phyloP scores from a whole-genome alignment of 2,888 invertebrate species.

The Trichacis sp. region DNA sequence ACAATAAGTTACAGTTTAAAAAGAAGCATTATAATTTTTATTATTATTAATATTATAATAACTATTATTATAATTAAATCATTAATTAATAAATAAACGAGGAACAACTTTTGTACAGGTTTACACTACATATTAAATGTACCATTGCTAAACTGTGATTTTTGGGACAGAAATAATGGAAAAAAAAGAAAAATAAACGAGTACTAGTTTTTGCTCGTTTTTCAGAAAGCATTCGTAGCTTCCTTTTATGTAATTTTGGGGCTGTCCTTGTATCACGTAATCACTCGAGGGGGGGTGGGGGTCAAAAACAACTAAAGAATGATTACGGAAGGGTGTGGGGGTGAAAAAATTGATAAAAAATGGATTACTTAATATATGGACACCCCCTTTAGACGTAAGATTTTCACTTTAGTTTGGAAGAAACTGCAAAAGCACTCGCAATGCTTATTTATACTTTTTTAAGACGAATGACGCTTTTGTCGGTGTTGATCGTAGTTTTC shows the following conservation, averaged over 20 bases:
- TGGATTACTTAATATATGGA: too few species aligned
- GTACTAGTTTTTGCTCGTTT: slow-evolving; percentile 49
- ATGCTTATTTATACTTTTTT: neutral
- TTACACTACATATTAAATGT: slow-evolving; percentile 55
- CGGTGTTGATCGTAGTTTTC: too few species aligned
- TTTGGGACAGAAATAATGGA: slow-evolving; percentile 59
- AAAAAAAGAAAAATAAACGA: slow-evolving; percentile 41
- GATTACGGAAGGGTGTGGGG: too few species aligned
- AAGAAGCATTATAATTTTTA: slow-evolving; percentile 61
- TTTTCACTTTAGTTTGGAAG: slow-evolving; percentile 11
- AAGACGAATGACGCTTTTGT: neutral
- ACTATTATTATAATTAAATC: slow-evolving; percentile 49
- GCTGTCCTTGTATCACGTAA: too few species aligned
- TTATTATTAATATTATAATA: slow-evolving; percentile 32
- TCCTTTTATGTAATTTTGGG: neutral
- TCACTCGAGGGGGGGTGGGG: too few species aligned
- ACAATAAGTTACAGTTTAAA: slow-evolving; percentile 69
- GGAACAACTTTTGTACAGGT: slow-evolving; percentile 61
- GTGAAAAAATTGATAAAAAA: too few species aligned
- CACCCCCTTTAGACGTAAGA: too few species aligned
- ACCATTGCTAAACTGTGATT: slow-evolving; percentile 57
- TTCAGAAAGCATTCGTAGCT: slow-evolving; percentile 13
- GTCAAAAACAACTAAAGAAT: too few species aligned
- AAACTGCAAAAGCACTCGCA: neutral
- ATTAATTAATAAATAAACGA: slow-evolving; percentile 56